Conservation (phyloP, 2,888 invertebrate genomes). For the Pediacus dermestoides region DNA sequence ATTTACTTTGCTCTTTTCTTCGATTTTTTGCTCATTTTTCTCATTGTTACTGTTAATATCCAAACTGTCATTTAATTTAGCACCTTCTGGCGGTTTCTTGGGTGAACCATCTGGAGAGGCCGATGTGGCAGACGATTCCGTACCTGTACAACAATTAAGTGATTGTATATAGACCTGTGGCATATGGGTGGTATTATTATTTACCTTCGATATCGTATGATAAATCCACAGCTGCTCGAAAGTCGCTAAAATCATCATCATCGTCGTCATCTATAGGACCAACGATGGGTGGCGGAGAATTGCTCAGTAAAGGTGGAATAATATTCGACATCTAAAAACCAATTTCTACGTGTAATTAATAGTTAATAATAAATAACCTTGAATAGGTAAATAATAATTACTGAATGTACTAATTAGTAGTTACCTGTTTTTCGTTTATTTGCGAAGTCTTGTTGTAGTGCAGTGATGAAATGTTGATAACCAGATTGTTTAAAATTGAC, state of each 20-base stretch:
- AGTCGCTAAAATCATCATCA: slow-evolving; percentile 61
- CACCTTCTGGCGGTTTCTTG: slow-evolving; percentile 20
- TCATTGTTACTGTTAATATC: slow-evolving; percentile 31
- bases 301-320: slow-evolving; percentile 57
- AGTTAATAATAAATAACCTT: background rate
- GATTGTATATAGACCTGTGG: slow-evolving; percentile 1
- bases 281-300: slow-evolving; percentile 57
- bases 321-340: slow-evolving; percentile 47
- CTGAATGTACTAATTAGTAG: background rate
- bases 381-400: slow-evolving; percentile 4
- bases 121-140: slow-evolving; percentile 18
- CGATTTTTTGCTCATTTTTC: too few relatives aligned
- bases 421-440: slow-evolving; percentile 1
- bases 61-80: slow-evolving; percentile 21
- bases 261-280: slow-evolving; percentile 48
- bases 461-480: too few relatives aligned
- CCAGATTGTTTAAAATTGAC: too few relatives aligned
- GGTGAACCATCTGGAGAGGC: slow-evolving; percentile 33
- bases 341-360: background rate
- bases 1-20: too few relatives aligned
- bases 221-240: slow-evolving; percentile 51
- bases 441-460: too few relatives aligned
- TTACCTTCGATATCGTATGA: slow-evolving; percentile 45
- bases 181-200: slow-evolving; percentile 8
- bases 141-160: background rate